Percentiles rank a stretch among this genome's conserved stretches.
Conservation (phyloP, 2,888 invertebrate species). For the Choristoneura rosaceana region DNA sequence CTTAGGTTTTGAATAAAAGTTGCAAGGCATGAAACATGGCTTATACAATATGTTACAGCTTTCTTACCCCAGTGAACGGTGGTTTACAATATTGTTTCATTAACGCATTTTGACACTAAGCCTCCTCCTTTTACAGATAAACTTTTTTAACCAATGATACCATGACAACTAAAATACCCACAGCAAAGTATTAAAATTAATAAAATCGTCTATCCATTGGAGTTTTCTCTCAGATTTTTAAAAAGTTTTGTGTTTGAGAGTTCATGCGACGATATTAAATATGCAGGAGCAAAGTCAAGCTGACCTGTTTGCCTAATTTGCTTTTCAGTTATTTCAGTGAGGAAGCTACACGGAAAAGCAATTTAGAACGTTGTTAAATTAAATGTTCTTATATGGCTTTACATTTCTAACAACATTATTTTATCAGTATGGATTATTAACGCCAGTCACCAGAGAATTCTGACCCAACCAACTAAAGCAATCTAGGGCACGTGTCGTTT, state of each 20-base stretch:
- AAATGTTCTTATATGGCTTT: background rate
- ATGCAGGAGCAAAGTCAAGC: slow-evolving; percentile 17
- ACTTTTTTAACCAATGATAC: background rate
- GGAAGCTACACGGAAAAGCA: slow-evolving; percentile 9
- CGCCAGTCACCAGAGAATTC: background rate
- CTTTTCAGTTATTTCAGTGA: slow-evolving; percentile 24
- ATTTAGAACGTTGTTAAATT: background rate
- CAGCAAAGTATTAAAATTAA: slow-evolving; percentile 13
- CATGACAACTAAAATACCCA: background rate
- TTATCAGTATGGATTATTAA: background rate
- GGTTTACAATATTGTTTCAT: background rate
- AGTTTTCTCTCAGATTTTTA: slow-evolving; percentile 16
- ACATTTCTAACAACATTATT: background rate
- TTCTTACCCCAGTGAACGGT: background rate
- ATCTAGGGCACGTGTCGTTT: slow-evolving; percentile 33
- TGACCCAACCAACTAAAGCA: slow-evolving; percentile 11
- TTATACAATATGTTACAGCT: background rate
- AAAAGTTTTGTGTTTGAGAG: slow-evolving; percentile 13
- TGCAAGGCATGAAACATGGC: background rate
- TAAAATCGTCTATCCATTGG: background rate
- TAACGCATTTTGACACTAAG: background rate
- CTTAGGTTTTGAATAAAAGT: background rate
- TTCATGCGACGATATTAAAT: slow-evolving; percentile 25
- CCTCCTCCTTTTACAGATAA: background rate
- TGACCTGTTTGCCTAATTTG: slow-evolving; percentile 32